Evolutionary conservation across 2,113 vertebrate genomes (phyloP), one percentile per base, ranked within the genome.

Genomic region (Nycticorax nycticorax): DNA sequence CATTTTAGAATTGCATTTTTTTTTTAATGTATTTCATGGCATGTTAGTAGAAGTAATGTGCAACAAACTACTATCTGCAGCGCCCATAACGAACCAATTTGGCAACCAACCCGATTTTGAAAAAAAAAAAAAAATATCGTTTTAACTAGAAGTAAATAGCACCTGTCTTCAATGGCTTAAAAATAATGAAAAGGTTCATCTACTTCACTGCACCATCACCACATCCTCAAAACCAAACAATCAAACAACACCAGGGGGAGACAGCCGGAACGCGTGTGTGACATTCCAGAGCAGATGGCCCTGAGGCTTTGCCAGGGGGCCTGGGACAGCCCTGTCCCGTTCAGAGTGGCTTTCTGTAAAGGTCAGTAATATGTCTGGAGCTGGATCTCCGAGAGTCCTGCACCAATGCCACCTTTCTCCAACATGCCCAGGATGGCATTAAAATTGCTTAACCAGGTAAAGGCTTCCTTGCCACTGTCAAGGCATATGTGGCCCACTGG

Each of bases 361-460:
- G 27, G 37, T 37, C 6, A 53, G 28, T 19, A 35, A 30, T 27
- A 14, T 23, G 30, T 67, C 60, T 47, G 28, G n/a, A 75, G n/a
- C 22, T 8, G 1, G 32, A 26, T 37, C 63, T 69, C 50, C 1
- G 0, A 19, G 17, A 76, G 37, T 23, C 3, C 2, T 9, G 15
- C 77, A 28, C 37, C 23, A 48, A 21, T 18, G 26, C 43, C 72
- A 68, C 27, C 24, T 60, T 77, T 47, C 64, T 59, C 37, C 37
- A 59, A 11, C 16, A 9, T 4, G 23, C 32, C 9, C 28, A 43
- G 56, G 35, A 19, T 43, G 27, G 27, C 35, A 22, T 12, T 45
- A 76, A 82, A 41, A 56, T 50, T 37, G 33, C 26, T 80, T 56
- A 33, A 43, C 8, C 15, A 43, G 41, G 22, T 35, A 37, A 69